phyloP scores from a whole-genome alignment of 1,140 invertebrate genomes.

The Apis laboriosa region DNA sequence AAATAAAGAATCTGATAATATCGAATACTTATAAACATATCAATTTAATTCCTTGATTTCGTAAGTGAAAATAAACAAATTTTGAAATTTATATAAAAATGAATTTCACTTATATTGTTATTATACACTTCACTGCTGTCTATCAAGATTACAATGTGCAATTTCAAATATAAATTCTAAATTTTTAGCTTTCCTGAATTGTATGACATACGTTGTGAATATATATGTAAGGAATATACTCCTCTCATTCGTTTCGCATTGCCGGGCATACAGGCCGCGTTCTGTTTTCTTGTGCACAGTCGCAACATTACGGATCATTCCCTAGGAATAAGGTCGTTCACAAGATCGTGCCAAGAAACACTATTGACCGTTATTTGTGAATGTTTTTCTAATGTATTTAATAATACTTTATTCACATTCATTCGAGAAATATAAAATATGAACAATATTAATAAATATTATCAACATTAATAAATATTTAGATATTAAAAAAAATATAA shows the following conservation, averaged over 20 bases:
- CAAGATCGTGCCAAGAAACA: slow-evolving; percentile 48
- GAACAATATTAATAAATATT: background rate
- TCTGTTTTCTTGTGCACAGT: slow-evolving; percentile 68
- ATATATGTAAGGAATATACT: slow-evolving; percentile 50
- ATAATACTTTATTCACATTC: background rate
- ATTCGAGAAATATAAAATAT: background rate
- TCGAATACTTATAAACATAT: slow-evolving; percentile 7
- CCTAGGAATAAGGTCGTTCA: slow-evolving; percentile 56
- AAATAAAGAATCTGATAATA: background rate
- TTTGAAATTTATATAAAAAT: background rate
- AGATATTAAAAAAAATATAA: background rate
- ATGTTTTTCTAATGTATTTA: slow-evolving; percentile 4
- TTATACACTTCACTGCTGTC: slow-evolving; percentile 2
- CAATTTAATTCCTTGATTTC: background rate
- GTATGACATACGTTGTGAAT: slow-evolving; percentile 23
- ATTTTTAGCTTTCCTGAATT: slow-evolving; percentile 45
- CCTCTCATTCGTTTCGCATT: slow-evolving; percentile 53
- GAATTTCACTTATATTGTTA: background rate
- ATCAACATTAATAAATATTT: background rate
- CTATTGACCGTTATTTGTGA: slow-evolving; percentile 44
- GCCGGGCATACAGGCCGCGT: slow-evolving; percentile 69
- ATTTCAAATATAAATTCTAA: slow-evolving; percentile 42
- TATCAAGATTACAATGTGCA: background rate
- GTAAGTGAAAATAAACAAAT: background rate
- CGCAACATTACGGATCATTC: slow-evolving; percentile 57